These are phyloP conservation scores for Sympetrum striolatum DNA, from an alignment of 2,888 invertebrate species.

Conservation along the genomic window DNA sequence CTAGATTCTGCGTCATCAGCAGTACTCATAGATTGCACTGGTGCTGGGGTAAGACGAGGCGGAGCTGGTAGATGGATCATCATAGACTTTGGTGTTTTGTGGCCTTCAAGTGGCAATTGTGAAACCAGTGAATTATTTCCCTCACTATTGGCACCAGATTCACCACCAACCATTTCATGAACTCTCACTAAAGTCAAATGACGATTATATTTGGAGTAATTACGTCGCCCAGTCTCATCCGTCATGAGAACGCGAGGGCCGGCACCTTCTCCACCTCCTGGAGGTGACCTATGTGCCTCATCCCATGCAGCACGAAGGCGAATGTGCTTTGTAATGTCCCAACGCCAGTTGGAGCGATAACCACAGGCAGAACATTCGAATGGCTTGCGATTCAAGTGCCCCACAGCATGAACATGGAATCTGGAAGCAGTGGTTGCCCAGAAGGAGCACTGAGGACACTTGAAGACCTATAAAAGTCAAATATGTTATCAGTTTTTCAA, in stretches of 20 bases:
- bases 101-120: slow-evolving; percentile 50
- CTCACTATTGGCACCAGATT: slow-evolving; percentile 53
- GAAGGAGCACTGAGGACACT: slow-evolving; percentile 90
- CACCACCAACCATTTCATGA: slow-evolving; percentile 51
- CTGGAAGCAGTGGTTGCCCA: slow-evolving; percentile 93
- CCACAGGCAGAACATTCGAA: slow-evolving; percentile 95
- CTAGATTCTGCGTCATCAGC: slow-evolving; percentile 21
- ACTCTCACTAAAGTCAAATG: slow-evolving; percentile 78
- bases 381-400: slow-evolving; percentile 90
- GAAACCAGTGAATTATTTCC: slow-evolving; percentile 50
- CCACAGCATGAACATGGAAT: slow-evolving; percentile 93
- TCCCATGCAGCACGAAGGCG: slow-evolving; percentile 86
- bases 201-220: slow-evolving; percentile 92
- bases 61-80: slow-evolving; percentile 46
- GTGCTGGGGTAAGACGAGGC: slow-evolving; percentile 48
- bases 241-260: slow-evolving; percentile 80
- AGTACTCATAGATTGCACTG: background rate
- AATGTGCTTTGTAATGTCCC: slow-evolving; percentile 96
- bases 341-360: slow-evolving; percentile 94
- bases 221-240: slow-evolving; percentile 87
- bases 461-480: slow-evolving; percentile 72
- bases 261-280: slow-evolving; percentile 64
- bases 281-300: slow-evolving; percentile 67
- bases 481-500: no score
- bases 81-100: slow-evolving; percentile 13